phyloP scores from a whole-genome alignment of 2,888 invertebrate species.

The Acanthopleura granulata region DNA sequence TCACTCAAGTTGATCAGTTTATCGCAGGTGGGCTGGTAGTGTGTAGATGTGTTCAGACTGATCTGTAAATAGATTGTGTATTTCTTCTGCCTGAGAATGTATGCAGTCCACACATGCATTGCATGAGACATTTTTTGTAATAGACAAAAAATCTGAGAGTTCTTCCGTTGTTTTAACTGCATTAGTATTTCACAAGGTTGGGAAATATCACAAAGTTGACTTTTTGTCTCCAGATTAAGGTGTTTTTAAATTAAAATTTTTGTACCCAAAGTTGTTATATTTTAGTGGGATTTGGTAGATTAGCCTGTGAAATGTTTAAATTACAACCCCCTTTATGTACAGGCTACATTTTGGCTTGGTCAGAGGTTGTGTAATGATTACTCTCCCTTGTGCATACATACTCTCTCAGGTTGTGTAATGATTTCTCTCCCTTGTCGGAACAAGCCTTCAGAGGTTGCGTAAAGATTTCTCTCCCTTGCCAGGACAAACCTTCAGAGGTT shows the following conservation, averaged over 20 bases:
- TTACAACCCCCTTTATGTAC: too few species aligned
- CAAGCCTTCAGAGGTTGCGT: conserved; percentile 30
- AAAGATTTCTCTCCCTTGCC: conserved; percentile 10
- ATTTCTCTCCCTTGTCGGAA: conserved; percentile 25
- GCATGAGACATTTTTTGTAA: not conserved
- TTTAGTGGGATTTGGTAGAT: too few species aligned
- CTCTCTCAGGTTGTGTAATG: conserved; percentile 29
- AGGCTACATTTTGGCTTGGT: too few species aligned
- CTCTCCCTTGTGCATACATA: conserved; percentile 24
- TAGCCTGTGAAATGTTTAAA: too few species aligned
- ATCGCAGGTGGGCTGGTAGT: not conserved
- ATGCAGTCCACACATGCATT: not conserved
- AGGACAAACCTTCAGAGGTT: conserved; percentile 27
- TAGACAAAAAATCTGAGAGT: too few species aligned
- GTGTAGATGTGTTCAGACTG: too few species aligned
- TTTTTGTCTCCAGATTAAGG: too few species aligned
- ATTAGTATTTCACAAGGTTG: too few species aligned
- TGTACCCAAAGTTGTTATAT: too few species aligned
- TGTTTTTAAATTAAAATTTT: too few species aligned
- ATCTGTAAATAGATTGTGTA: not conserved
- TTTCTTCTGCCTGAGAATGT: not conserved
- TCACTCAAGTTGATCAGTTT: conserved; percentile 21
- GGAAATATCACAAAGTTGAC: too few species aligned
- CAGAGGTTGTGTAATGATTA: not conserved
- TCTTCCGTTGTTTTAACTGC: too few species aligned